Evolutionary conservation across 2,113 vertebrate species (phyloP).

Genomic region (Orycteropus afer): DNA sequence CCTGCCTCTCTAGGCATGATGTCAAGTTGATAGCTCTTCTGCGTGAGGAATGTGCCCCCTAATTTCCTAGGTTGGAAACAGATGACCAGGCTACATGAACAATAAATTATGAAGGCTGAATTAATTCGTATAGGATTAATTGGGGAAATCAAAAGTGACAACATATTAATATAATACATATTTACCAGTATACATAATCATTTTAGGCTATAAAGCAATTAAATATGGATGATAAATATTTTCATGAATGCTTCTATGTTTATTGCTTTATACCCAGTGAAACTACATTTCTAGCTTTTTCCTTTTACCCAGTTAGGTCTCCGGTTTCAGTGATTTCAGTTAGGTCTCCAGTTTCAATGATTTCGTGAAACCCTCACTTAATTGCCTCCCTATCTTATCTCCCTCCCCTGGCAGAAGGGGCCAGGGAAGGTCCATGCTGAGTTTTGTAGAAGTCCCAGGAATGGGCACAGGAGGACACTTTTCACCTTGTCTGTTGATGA

Average conservation of each 20-base stretch:
- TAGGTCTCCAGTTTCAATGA: neutral
- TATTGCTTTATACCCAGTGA: slow-evolving; percentile 19
- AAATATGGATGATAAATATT: slow-evolving; percentile 61
- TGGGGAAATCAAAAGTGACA: slow-evolving; percentile 43
- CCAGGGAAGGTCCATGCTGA: neutral
- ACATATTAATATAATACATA: slow-evolving; percentile 52
- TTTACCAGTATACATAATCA: slow-evolving; percentile 23
- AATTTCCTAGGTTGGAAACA: slow-evolving; percentile 46
- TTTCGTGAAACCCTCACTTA: neutral
- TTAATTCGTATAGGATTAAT: neutral
- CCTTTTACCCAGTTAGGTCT: neutral
- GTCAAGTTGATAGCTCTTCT: neutral
- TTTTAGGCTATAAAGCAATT: slow-evolving; percentile 40
- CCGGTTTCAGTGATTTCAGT: neutral
- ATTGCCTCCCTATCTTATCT: neutral
- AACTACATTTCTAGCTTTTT: slow-evolving; percentile 30
- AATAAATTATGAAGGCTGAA: slow-evolving; percentile 19
- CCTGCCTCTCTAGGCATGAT: slow-evolving; percentile 52
- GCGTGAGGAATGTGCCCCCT: neutral
- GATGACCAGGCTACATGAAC: neutral
- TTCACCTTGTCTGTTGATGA: neutral
- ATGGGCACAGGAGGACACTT: neutral
- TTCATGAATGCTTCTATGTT: slow-evolving; percentile 28
- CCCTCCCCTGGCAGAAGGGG: neutral
- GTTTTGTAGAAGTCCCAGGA: neutral